Percentiles rank a stretch among this genome's conserved stretches.
These are phyloP conservation scores for Mus spretus DNA, from an alignment of 2,797 vertebrate genomes.

Conservation along the genomic window DNA sequence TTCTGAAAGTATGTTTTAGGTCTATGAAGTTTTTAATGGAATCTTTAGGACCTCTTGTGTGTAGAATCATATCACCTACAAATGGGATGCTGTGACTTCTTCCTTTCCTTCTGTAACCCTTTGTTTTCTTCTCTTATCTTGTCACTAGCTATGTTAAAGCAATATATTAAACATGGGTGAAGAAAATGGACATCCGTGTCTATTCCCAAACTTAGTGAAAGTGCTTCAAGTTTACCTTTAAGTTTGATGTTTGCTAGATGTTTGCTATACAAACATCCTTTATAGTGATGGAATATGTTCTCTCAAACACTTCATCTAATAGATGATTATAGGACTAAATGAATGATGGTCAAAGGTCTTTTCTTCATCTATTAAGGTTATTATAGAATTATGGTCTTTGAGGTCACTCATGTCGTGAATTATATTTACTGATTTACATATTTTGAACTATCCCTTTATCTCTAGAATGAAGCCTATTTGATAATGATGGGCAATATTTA, in stretches of 20 bases:
- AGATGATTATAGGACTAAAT: neutral
- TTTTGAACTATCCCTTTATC: neutral
- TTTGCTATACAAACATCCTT: neutral
- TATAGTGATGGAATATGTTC: neutral
- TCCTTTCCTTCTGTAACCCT: neutral
- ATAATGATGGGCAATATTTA: neutral
- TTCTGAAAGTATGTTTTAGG: neutral
- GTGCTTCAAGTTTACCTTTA: neutral
- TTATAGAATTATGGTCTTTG: neutral
- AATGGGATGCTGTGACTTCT: neutral
- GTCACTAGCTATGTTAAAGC: neutral
- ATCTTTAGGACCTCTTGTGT: neutral
- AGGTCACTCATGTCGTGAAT: neutral
- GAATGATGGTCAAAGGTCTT: neutral
- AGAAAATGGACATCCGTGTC: no score
- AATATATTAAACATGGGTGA: neutral
- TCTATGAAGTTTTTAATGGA: neutral
- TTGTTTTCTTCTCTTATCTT: neutral
- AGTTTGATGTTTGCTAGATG: neutral
- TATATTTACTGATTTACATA: neutral
- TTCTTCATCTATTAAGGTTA: neutral
- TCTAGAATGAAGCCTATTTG: neutral
- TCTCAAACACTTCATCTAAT: neutral
- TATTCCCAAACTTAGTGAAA: neutral
- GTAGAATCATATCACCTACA: neutral